A percentile compares a stretch with the other conserved stretches of the same genome.
Conservation (phyloP, 37 sponge, comb jelly and placozoan species). For the Ianthella basta region DNA sequence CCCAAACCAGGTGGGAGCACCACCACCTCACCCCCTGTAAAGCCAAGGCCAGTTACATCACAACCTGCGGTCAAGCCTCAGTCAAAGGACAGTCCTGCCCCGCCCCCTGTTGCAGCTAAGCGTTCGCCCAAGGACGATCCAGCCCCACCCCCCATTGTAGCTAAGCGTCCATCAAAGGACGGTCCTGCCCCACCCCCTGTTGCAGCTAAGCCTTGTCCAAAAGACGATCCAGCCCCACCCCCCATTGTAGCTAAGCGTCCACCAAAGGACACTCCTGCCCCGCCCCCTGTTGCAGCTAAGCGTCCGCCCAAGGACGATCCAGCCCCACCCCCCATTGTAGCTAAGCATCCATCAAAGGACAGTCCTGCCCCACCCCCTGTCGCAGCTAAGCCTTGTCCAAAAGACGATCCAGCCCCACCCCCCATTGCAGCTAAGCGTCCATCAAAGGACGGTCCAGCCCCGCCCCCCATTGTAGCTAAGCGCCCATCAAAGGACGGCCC, state of each 20-base stretch:
- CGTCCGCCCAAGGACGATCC: not conserved
- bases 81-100: not conserved
- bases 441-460: not conserved
- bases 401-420: not conserved
- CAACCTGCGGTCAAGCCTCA: not conserved
- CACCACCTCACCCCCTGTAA: not conserved
- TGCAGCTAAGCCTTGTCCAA: not conserved
- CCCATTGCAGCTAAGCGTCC: not conserved
- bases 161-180: not conserved
- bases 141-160: not conserved
- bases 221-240: not conserved
- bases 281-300: not conserved
- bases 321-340: not conserved
- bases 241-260: not conserved
- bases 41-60: slow-evolving; percentile 7
- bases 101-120: not conserved
- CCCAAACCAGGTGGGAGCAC: not conserved
- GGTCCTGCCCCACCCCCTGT: not conserved
- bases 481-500: not conserved
- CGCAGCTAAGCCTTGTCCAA: not conserved
- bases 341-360: not conserved
- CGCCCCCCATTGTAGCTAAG: not conserved
- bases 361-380: not conserved
- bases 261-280: not conserved
- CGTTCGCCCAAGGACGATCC: not conserved